Evolutionary conservation across 2,797 vertebrate genomes (phyloP), one percentile per base, ranked within the genome.

Genomic region (Anableps anableps): DNA sequence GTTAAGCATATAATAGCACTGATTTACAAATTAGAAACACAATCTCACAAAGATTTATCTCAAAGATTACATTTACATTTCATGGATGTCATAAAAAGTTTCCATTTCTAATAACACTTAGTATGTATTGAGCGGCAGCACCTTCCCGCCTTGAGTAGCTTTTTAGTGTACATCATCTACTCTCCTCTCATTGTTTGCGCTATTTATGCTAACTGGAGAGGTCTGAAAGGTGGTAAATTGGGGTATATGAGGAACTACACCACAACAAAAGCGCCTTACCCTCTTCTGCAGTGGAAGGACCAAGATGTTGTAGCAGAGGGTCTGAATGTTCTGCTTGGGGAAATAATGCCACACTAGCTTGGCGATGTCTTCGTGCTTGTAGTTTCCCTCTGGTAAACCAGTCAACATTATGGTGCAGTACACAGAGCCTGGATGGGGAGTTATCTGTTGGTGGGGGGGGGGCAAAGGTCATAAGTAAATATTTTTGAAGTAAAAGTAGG

Each of bases 271-370:
- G n/a, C 11, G 76, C n/a, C 89, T 91, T 7, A 94, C 94, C 91
- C 93, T 88, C 79, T 77, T 88, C 86, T 94, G 93, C 60, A 93
- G 82, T 0, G 89, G 17, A 2, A 94, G 75, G 4, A 92, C 87
- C 0, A 48, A 9, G 64, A 94, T 64, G 9, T 79, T 88, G 86
- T 91, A 87, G 84, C 78, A 82, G 11, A 86, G n/a, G 11, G 71
- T 48, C 1, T 31, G 38, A 23, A 86, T 82, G 21, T 31, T 74
- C 38, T 53, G 45, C 3, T 90, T 70, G 9, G 92, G 88, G 36
- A 97, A 96, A 80, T 96, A 96, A 0, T 90, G 91, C 90, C 94
- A 95, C 17, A 96, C 95, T 21, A 98, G 89, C 75, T 91, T 94
- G 31, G 87, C 93, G 36, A 98, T 77, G 19, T 97, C 96, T 47